These are phyloP conservation scores for Bucorvus abyssinicus DNA, from an alignment of 2,797 vertebrate genomes.

Conservation along the genomic window DNA sequence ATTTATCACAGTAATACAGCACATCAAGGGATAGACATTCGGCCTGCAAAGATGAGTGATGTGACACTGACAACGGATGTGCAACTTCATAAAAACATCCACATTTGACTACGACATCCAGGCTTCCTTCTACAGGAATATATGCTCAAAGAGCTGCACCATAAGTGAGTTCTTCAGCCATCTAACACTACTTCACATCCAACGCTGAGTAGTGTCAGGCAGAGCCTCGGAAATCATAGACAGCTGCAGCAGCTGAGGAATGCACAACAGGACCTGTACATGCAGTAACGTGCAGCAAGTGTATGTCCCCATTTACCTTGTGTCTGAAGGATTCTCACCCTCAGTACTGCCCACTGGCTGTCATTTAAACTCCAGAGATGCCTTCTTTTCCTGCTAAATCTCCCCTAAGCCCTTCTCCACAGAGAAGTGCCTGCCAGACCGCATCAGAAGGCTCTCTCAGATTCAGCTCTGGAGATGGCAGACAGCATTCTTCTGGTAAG, in stretches of 20 bases:
- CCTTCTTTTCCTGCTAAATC: background rate
- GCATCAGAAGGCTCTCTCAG: background rate
- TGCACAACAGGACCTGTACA: background rate
- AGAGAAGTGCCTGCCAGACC: background rate
- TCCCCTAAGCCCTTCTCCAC: background rate
- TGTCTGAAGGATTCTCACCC: background rate
- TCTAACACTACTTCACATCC: background rate
- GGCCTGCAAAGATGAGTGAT: background rate
- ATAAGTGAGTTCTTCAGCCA: background rate
- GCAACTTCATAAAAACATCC: background rate
- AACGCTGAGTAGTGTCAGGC: background rate
- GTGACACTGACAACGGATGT: rapidly evolving
- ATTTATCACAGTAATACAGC: background rate
- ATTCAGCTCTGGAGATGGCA: background rate
- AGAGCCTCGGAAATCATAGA: background rate
- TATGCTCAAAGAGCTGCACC: background rate
- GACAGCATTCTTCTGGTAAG: background rate
- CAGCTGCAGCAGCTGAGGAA: background rate
- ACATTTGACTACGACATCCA: background rate
- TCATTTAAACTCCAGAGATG: background rate
- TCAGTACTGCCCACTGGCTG: background rate
- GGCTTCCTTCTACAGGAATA: background rate
- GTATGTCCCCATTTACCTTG: constrained; percentile 16
- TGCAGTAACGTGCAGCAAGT: constrained; percentile 2
- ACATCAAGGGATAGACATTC: background rate